Evolutionary conservation across 2,888 invertebrate genomes (phyloP), one percentile per base, ranked within the genome.

Genomic region (Julus scandinavius): DNA sequence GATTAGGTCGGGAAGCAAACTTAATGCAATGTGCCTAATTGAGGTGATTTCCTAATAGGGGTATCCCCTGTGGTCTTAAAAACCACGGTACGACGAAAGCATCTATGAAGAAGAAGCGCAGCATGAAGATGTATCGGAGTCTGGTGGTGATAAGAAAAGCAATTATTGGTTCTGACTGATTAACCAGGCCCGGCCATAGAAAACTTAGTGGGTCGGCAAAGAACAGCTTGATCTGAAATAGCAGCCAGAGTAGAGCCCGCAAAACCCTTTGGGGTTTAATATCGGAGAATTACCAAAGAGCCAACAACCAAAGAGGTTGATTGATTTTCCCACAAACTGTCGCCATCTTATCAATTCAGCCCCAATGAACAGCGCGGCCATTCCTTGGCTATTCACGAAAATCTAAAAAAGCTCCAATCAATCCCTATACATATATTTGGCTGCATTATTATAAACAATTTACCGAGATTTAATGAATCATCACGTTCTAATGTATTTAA

Each of bases 131-230:
- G 72, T n/a, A 72, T 72, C 72, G 72, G 11, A 6, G 29, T 72
- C 72, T 72, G 72, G 72, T 72, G 72, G 29, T 72, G 72, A 72
- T 72, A 72, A 72, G 72, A 29, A 72, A 72, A 72, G 72, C 72
- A 72, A 72, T 72, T 72, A 72, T 72, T 72, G 72, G 72, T n/a
- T 29, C 72, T 20, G 72, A 29, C 72, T 72, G 72, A 72, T 72
- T 72, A 72, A 72, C 72, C 9, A 72, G 72, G 72, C 29, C 29
- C 72, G 72, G 29, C 72, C 72, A 4, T 72, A 29, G 72, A 72
- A 4, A 20, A 20, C 29, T 29, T 63, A 72, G 72, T 72, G 72
- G 72, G 9, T 9, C 9, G 72, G 29, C 72, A 29, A 2, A 72
- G 63, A 63, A n/a, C n/a, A 20, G 20, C 63, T 63, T 20, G 20